Conservation (phyloP, 2,888 invertebrate genomes). For the Anoplius nigerrimus region DNA sequence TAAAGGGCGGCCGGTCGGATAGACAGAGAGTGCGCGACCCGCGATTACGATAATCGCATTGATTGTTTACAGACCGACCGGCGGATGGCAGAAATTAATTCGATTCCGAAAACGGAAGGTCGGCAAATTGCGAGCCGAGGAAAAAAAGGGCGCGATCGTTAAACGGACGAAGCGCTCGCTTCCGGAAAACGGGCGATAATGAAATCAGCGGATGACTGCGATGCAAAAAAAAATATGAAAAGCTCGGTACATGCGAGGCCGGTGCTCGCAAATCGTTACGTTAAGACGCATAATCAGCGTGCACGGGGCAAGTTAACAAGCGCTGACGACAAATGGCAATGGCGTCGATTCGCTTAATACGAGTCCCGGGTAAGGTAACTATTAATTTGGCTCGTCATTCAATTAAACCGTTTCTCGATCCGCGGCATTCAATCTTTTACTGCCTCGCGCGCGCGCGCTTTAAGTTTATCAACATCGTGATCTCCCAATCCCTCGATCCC, state of each 20-base stretch:
- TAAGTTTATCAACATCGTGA: neutral
- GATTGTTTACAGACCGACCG: conserved; percentile 47
- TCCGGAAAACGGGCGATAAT: conserved; percentile 40
- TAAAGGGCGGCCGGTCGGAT: conserved; percentile 8
- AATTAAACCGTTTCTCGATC: no score
- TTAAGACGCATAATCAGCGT: no score
- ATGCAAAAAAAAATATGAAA: conserved; percentile 17
- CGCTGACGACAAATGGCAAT: no score
- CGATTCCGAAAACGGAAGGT: conserved; percentile 44
- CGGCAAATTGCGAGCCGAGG: conserved; percentile 29
- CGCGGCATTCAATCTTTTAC: neutral
- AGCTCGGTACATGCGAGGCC: conserved; percentile 4
- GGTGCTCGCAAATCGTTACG: conserved; percentile 18
- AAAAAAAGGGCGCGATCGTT: conserved; percentile 8
- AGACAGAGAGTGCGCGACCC: conserved; percentile 11
- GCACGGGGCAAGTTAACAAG: no score
- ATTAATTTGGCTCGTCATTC: no score
- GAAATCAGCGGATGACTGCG: conserved; percentile 24
- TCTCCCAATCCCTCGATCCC: neutral
- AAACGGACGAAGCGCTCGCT: conserved; percentile 22
- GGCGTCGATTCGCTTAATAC: conserved; percentile 6
- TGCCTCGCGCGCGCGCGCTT: neutral
- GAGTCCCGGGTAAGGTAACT: neutral
- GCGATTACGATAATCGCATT: conserved; percentile 56
- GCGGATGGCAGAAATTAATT: conserved; percentile 52